These are phyloP conservation scores for Thryonomys swinderianus DNA, from an alignment of 2,113 vertebrate genomes.

Conservation along the genomic window DNA sequence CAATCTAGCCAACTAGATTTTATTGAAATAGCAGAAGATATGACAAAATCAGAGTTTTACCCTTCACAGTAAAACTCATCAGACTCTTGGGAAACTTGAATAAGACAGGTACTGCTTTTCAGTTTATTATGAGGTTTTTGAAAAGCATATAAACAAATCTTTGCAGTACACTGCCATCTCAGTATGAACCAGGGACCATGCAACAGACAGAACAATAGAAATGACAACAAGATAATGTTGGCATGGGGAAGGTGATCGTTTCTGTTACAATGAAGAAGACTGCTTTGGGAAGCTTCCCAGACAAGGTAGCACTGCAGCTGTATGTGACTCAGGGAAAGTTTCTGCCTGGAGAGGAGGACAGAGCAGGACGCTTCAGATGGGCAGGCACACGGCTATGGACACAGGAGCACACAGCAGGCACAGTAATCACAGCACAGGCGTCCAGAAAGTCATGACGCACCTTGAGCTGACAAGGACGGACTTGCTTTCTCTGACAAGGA, in stretches of 20 bases:
- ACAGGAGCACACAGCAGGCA: not conserved
- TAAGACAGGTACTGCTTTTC: conserved; percentile 1
- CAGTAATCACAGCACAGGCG: too few relatives aligned
- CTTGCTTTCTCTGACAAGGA: not conserved
- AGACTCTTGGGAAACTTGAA: not conserved
- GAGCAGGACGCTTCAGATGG: not conserved
- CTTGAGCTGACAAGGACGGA: not conserved
- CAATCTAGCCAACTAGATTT: conserved; percentile 47
- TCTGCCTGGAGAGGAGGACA: not conserved
- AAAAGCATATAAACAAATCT: not conserved
- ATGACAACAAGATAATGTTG: not conserved
- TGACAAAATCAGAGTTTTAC: not conserved
- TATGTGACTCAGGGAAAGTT: not conserved
- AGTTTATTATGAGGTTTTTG: not conserved
- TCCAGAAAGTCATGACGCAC: not conserved
- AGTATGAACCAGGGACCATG: not conserved
- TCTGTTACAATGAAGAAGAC: not conserved
- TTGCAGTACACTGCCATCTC: not conserved
- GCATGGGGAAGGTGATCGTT: not conserved
- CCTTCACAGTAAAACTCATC: conserved; percentile 19
- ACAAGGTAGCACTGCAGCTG: not conserved
- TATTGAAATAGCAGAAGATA: conserved; percentile 24
- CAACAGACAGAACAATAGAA: not conserved
- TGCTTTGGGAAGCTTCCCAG: not conserved
- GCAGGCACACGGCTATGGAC: not conserved